Conservation (phyloP, 2,113 vertebrate genomes). For the Sylvilagus bachmani region DNA sequence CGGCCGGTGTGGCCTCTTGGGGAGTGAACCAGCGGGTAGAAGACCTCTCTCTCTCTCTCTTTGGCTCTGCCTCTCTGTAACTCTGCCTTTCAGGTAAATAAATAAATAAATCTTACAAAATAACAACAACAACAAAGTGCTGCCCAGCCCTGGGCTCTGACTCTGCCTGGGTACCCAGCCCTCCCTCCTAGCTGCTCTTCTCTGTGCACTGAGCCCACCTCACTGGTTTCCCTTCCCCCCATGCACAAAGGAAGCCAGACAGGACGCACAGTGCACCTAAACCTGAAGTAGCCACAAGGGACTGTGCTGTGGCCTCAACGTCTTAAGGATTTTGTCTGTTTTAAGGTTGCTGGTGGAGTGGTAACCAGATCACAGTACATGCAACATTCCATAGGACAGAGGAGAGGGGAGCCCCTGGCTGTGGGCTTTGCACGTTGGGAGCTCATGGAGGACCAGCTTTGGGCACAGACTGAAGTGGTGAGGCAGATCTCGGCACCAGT, state of each 20-base stretch:
- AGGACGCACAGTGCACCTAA: constrained; percentile 58
- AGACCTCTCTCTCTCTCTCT: no score
- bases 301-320: constrained; percentile 22
- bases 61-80: no score
- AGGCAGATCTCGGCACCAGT: not conserved
- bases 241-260: not conserved
- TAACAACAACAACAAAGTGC: not conserved
- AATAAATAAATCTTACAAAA: no score
- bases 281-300: constrained; percentile 29
- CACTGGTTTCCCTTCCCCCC: not conserved
- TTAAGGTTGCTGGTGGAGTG: not conserved
- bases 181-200: not conserved
- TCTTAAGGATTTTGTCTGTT: not conserved
- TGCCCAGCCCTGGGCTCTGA: not conserved
- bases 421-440: not conserved
- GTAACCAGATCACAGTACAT: not conserved
- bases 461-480: not conserved
- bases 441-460: not conserved
- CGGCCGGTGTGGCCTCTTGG: no score
- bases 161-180: not conserved
- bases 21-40: no score
- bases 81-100: no score
- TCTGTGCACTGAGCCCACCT: not conserved
- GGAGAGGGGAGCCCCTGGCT: not conserved
- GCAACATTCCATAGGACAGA: not conserved